Percentiles rank a stretch among this genome's conserved stretches.
Conservation (phyloP, 1,140 invertebrate species). For the Epicauta chinensis region DNA sequence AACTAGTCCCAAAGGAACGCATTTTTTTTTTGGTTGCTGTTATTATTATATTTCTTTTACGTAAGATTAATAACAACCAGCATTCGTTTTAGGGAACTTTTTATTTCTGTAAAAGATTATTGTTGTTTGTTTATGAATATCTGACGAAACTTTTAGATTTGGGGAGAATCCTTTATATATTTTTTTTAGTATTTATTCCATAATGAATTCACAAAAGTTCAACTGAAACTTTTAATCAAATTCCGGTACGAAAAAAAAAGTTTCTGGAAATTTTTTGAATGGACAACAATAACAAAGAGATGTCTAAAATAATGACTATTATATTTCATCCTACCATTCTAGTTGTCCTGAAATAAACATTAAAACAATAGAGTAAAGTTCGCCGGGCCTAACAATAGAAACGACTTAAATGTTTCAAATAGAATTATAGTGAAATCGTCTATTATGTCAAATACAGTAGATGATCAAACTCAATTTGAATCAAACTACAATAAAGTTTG, state of each 20-base stretch:
- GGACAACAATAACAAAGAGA: conserved; percentile 20
- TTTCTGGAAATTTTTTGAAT: conserved; percentile 14
- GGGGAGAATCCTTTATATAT: too few relatives aligned
- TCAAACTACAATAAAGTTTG: conserved; percentile 20
- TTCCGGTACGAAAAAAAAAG: conserved; percentile 1
- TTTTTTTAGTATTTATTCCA: too few relatives aligned
- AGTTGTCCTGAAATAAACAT: conserved; percentile 20
- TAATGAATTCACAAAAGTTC: too few relatives aligned
- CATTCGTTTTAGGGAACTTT: too few relatives aligned
- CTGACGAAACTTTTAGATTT: too few relatives aligned
- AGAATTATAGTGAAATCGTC: conserved; percentile 21
- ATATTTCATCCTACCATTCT: conserved; percentile 21
- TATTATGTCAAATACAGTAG: conserved; percentile 12
- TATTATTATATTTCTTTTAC: too few relatives aligned
- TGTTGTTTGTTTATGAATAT: too few relatives aligned
- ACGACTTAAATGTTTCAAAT: conserved; percentile 20
- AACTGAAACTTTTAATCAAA: conserved; percentile 13
- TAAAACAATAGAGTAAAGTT: conserved; percentile 22
- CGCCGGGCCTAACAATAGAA: conserved; percentile 13
- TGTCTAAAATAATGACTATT: conserved; percentile 21
- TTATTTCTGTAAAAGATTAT: too few relatives aligned
- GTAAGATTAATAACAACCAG: too few relatives aligned
- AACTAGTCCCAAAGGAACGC: too few relatives aligned
- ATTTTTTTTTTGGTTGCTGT: too few relatives aligned
- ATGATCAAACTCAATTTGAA: conserved; percentile 15